Base-by-base conservation (phyloP, 2,888 invertebrate genomes). In the Auanema freiburgensis region DNA sequence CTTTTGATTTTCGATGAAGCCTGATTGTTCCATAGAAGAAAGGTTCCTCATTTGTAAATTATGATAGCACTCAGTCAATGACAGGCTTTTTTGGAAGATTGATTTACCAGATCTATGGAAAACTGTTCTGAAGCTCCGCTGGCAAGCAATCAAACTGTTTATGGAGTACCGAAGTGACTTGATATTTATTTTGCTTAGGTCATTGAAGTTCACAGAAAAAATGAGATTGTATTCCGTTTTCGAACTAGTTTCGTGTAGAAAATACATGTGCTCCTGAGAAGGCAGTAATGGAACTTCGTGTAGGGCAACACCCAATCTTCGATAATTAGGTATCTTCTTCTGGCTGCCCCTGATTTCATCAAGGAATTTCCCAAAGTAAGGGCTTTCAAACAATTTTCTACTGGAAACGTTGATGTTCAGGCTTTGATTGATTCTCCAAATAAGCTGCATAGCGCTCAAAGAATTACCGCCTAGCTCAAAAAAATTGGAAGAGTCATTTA, bases 391-490 rank as follows among this genome's bases (percentile, higher is more conserved):
- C 8, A 81, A 44, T 6, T 65, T 58, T 40, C 73, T 68, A 1
- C 76, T 72, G 21, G 68, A 43, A 1, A 73, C 44, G 16, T 43
- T 33, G 11, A 59, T 57, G 8, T 59, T 55, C 1, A 72, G 44
- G 10, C 60, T 25, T 18, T 74, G 63, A 40, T 77, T 65, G 0
- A 79, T 60, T n/a, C 65, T 59, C 81, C 80, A 80, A 8, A 69
- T 65, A n/a, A 80, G 59, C 63, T 79, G 78, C 4, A 80, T 57
- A 2, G 73, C 81, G 56, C 70, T 80, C 21, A 81, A 62, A 10
- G 81, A 81, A 58, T 80, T 73, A 0, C 81, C 81, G 43, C 81
- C 81, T 6, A 75, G 63, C 1, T 63, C 67, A 65, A 79, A 81
- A 54, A 81, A 81, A 44, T 77, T 70, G 8, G 58, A 55, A 1